Evolutionary conservation across 92 coral and sea anemone species (phyloP).

Genomic region (Micromussa lordhowensis): DNA sequence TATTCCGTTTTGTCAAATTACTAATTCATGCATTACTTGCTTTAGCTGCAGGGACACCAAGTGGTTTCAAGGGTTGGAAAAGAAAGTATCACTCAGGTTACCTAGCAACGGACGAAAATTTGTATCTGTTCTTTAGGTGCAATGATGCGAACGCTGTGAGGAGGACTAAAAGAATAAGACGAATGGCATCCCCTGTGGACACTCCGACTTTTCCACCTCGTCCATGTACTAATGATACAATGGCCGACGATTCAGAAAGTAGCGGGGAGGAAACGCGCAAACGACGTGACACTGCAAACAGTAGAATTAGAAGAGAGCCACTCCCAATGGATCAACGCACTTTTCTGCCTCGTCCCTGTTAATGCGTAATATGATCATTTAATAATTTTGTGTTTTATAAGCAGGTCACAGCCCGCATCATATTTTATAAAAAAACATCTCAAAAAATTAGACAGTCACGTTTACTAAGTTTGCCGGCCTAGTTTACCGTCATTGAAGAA

Average conservation of each 20-base stretch:
- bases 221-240: constrained; percentile 22
- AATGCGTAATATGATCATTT: neutral
- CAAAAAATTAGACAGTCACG: no score
- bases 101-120: neutral
- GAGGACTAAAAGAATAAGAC: neutral
- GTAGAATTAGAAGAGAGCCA: no score
- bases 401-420: no score
- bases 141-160: neutral
- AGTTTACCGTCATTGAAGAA: no score
- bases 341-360: neutral
- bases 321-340: no score
- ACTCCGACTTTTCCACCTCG: neutral
- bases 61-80: constrained; percentile 37
- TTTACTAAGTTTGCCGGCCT: no score
- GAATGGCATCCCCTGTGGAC: neutral
- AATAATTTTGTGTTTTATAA: no score
- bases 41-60: constrained; percentile 17
- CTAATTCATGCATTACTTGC: no score
- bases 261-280: no score
- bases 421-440: no score
- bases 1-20: no score
- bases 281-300: neutral
- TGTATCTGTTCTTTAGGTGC: constrained; percentile 28
- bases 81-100: constrained; percentile 28
- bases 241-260: no score